Evolutionary conservation across 2,888 invertebrate species (phyloP).

Genomic region (Aphidoletes aphidimyza): DNA sequence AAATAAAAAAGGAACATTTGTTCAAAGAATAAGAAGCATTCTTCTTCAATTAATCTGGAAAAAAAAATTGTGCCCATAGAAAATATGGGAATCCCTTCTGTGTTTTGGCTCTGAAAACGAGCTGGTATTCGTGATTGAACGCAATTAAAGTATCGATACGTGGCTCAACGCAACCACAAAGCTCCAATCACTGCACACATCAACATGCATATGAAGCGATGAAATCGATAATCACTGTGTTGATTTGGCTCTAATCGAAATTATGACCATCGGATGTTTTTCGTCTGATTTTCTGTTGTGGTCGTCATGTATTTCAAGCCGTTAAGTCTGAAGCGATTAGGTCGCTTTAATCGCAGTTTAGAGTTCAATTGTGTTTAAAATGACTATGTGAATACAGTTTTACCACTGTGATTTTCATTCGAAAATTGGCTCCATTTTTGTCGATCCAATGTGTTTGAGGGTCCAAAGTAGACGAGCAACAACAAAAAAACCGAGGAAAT

Average conservation of each 20-base stretch:
- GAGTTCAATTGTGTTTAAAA: slow-evolving; percentile 52
- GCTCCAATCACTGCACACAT: not conserved
- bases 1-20: not conserved
- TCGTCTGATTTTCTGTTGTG: not conserved
- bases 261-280: not conserved
- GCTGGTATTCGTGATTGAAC: not conserved
- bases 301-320: not conserved
- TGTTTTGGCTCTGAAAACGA: not conserved
- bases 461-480: not conserved
- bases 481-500: not conserved
- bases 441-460: not conserved
- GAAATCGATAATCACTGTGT: not conserved
- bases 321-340: slow-evolving; percentile 19
- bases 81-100: not conserved
- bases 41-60: not conserved
- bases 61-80: not conserved
- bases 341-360: slow-evolving; percentile 38
- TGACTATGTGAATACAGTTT: slow-evolving; percentile 28
- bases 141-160: slow-evolving; percentile 12
- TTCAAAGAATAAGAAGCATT: not conserved
- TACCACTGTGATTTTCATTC: not conserved
- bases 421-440: slow-evolving; percentile 25
- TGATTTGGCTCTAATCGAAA: not conserved
- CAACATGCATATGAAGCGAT: not conserved
- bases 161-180: not conserved